Evolutionary conservation across 1,140 invertebrate species (phyloP), one percentile per base, ranked within the genome.

Genomic region (Micrasema minimum): DNA sequence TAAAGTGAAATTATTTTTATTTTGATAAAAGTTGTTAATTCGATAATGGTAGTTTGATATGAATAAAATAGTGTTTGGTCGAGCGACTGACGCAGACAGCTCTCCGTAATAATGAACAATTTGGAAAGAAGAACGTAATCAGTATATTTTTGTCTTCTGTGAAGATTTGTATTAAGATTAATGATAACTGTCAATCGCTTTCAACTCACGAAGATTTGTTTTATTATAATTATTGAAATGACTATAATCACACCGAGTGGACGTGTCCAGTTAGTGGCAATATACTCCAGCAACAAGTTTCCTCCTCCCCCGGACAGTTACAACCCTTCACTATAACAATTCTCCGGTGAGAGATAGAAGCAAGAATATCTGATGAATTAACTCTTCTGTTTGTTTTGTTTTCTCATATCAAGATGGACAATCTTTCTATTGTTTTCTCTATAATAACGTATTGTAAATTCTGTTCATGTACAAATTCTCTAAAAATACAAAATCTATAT

Each of bases 71-170:
- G 43, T 11, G 20, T 61, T 61, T 41, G 18, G 14, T 16, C n/a
- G 45, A 64, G 59, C 22, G 45, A 22, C 57, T 11, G 14, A 41
- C 20, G 31, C 14, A 14, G 37, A 22, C 22, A 45, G 45, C 14
- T 64, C 41, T 59, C 59, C 59, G 43, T 64, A 46, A 46, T 46
- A 64, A 59, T 41, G 35, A 59, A 59, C 35, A 59, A 41, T 62
- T 64, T 45, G 41, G 26, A 64, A 64, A 45, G 45, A 64, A 45
- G 43, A 46, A 64, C n/a, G 41, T 64, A 84, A 85, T 85, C 84
- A 85, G 83, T 84, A 84, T 85, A 83, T 83, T 82, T 83, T 83
- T 86, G 83, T 86, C 85, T 87, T 87, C 86, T 86, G 83, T 87
- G 86, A 87, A 87, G 85, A 86, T 86, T 71, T 72, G 71, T 72